Evolutionary conservation across 1,140 invertebrate genomes (phyloP).

Genomic region (Pseudomyrmex gracilis): DNA sequence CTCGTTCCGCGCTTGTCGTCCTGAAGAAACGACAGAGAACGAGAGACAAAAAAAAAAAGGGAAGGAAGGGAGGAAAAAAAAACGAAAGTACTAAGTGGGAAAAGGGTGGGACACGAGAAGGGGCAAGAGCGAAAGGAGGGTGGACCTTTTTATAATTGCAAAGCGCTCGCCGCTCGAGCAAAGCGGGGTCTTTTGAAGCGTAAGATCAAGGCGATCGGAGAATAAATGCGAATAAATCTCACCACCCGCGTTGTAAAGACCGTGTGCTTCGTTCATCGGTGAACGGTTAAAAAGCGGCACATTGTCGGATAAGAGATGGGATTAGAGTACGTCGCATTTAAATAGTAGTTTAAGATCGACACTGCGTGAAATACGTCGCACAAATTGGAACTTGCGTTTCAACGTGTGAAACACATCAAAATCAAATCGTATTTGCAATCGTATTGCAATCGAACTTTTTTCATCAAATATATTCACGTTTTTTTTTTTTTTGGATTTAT

Average conservation of each 20-base stretch:
- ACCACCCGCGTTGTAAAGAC: slow-evolving; percentile 58
- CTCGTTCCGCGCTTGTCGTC: slow-evolving; percentile 69
- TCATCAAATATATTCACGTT: neutral
- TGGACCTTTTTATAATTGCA: slow-evolving; percentile 81
- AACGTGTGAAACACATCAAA: neutral
- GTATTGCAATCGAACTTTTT: neutral
- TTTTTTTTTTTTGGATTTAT: neutral
- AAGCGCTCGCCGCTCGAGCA: slow-evolving; percentile 73
- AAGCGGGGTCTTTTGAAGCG: slow-evolving; percentile 72
- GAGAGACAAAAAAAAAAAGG: slow-evolving; percentile 30
- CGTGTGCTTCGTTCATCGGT: slow-evolving; percentile 37
- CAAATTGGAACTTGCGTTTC: slow-evolving; percentile 3
- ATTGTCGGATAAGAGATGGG: slow-evolving; percentile 50
- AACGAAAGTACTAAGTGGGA: slow-evolving; percentile 68
- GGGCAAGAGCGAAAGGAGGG: slow-evolving; percentile 68
- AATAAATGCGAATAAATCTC: slow-evolving; percentile 78
- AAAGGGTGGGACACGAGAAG: slow-evolving; percentile 40
- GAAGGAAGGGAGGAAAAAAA: slow-evolving; percentile 65
- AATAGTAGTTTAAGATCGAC: slow-evolving; percentile 29
- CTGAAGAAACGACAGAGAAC: slow-evolving; percentile 48
- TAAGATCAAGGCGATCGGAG: slow-evolving; percentile 79
- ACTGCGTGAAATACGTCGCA: neutral
- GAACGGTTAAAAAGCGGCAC: slow-evolving; percentile 54
- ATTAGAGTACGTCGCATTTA: slow-evolving; percentile 34
- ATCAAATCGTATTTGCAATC: neutral